Conservation (phyloP, 2,113 vertebrate genomes). For the Syngnathoides biaculeatus region DNA sequence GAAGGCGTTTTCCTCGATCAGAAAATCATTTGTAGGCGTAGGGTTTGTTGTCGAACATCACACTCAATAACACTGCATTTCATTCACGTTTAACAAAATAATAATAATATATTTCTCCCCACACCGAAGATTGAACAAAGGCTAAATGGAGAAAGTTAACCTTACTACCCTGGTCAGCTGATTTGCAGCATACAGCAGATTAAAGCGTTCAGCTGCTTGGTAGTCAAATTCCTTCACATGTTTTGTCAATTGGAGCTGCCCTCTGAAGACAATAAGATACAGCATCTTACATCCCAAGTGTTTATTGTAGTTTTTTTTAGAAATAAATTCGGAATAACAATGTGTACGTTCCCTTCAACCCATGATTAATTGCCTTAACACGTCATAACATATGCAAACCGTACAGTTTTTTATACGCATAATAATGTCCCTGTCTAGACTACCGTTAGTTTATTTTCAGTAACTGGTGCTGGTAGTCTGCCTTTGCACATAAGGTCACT, state of each 20-base stretch:
- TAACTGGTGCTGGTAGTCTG: conserved; percentile 28
- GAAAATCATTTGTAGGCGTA: conserved; percentile 18
- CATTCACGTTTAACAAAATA: conserved; percentile 24
- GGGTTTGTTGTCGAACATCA: conserved; percentile 6
- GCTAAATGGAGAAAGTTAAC: conserved; percentile 19
- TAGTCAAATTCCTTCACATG: conserved; percentile 44
- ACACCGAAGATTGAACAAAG: neutral
- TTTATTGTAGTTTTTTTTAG: neutral
- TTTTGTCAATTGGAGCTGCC: conserved; percentile 14
- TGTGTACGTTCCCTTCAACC: neutral
- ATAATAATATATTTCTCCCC: conserved; percentile 16
- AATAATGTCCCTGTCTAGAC: conserved; percentile 4
- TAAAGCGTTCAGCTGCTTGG: conserved; percentile 35
- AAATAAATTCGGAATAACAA: neutral
- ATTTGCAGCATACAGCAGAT: conserved; percentile 45
- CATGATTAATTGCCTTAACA: neutral
- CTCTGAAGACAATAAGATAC: neutral
- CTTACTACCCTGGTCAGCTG: conserved; percentile 48
- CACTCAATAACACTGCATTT: conserved; percentile 20
- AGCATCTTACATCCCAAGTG: neutral
- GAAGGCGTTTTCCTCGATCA: conserved; percentile 10
- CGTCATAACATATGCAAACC: neutral
- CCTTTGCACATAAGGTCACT: no score
- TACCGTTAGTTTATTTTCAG: conserved; percentile 14
- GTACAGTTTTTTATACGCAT: neutral